Evolutionary conservation across 1,140 invertebrate species (phyloP).

Genomic region (Arion vulgaris): DNA sequence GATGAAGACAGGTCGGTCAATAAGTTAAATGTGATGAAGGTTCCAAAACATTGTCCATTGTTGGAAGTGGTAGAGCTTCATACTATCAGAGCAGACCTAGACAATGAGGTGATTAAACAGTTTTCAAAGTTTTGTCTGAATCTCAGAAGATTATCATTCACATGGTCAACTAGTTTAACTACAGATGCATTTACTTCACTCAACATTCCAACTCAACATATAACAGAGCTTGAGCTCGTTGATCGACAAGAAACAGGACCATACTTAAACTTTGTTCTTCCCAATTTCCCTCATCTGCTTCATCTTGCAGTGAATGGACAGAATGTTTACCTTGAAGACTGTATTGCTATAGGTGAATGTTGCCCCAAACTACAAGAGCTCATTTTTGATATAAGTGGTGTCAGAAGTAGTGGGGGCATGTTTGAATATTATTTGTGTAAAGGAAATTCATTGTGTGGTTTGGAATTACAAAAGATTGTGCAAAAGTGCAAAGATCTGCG

Average conservation of each 20-base stretch:
- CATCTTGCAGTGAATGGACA: conserved; percentile 26
- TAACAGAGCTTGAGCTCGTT: conserved; percentile 16
- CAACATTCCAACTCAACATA: not conserved
- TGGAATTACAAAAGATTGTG: conserved; percentile 24
- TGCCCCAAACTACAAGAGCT: conserved; percentile 29
- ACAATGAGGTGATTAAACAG: conserved; percentile 26
- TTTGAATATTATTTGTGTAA: conserved; percentile 17
- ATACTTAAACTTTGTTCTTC: conserved; percentile 30
- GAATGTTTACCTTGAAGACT: conserved; percentile 26
- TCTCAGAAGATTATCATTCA: conserved; percentile 5
- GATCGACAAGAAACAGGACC: conserved; percentile 31
- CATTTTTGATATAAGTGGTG: conserved; percentile 1
- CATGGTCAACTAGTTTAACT: conserved; percentile 30
- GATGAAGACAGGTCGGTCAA: not conserved
- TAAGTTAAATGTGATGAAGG: conserved; percentile 21
- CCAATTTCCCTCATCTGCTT: conserved; percentile 19
- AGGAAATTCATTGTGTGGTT: conserved; percentile 31
- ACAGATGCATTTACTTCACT: conserved; percentile 4
- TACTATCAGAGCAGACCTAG: conserved; percentile 24
- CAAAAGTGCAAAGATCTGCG: conserved; percentile 15
- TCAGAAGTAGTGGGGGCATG: not conserved
- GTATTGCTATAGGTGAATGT: conserved; percentile 19
- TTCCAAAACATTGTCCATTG: conserved; percentile 22
- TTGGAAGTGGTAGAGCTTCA: conserved; percentile 26
- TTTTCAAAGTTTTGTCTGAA: conserved; percentile 26